Evolutionary conservation across 1,140 invertebrate genomes (phyloP), one percentile per base, ranked within the genome.

Genomic region (Saxidomus purpurata): DNA sequence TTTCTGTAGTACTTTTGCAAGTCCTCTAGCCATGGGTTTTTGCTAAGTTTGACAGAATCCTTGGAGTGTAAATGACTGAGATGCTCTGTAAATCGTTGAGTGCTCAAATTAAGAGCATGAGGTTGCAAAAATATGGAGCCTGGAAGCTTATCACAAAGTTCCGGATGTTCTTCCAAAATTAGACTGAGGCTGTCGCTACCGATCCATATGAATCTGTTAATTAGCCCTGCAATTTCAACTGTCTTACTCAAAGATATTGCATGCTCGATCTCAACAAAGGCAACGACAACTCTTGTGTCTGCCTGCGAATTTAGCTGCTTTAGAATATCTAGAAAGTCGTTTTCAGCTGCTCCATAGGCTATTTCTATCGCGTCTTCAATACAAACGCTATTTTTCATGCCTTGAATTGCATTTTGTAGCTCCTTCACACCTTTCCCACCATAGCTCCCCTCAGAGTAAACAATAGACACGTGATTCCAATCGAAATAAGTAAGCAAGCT

Each of bases 161-260:
- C 97, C 84, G 97, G 97, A 0, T 98, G 96, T 1, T 97, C 94
- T 89, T 97, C 97, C 28, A 97, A 95, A 90, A 97, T 97, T 79
- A 97, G 96, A 22, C 97, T 97, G 97, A 97, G 97, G 0, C 97
- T 97, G 93, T 98, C 97, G 87, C 97, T 97, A 0, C 97, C 97
- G 19, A 98, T 96, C 97, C 97, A 98, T 59, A 97, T 96, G 91
- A 97, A 97, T 36, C 92, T 84, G 19, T 89, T 61, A n/a, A 67
- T 79, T 25, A 94, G 89, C 52, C 93, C 90, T 40, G 94, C 91
- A 9, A 94, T 96, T 87, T 95, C 94, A 3, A 96, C 96, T 0
- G 96, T 96, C 25, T 91, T 89, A 52, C 97, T 89, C 17, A 97
- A 88, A n/a, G 94, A 95, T 47, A 92, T 96, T 0, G 97, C 97